A percentile compares a stretch with the other conserved stretches of the same genome.
Evolutionary conservation across 2,797 vertebrate genomes (phyloP).

Genomic region (Tarsius wallacei): DNA sequence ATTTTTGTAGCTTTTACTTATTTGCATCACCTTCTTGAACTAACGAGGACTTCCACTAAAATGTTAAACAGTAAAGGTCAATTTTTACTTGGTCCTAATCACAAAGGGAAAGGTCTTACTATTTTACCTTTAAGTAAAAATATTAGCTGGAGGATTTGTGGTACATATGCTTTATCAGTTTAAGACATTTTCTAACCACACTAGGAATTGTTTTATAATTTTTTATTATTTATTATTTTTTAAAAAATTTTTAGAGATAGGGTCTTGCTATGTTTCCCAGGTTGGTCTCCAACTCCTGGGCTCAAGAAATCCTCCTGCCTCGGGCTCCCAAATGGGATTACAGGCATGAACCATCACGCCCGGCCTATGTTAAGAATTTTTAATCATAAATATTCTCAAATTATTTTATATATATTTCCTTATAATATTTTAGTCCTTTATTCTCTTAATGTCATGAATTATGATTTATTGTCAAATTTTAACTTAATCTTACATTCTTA

Average conservation of each 20-base stretch:
- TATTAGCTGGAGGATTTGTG: not conserved
- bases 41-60: not conserved
- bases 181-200: no score
- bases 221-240: no score
- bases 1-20: not conserved
- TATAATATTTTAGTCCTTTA: slow-evolving; percentile 10
- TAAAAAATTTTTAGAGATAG: no score
- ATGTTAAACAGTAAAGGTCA: not conserved
- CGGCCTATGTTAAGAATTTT: not conserved
- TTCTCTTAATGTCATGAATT: not conserved
- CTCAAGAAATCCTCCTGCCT: no score
- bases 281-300: no score
- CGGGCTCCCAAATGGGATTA: no score
- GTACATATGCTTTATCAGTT: not conserved
- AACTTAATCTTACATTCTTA: not conserved
- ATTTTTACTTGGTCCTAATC: not conserved
- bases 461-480: not conserved
- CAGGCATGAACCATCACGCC: no score
- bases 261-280: no score
- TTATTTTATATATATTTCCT: not conserved
- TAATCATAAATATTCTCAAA: slow-evolving; percentile 18
- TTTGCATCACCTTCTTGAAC: not conserved
- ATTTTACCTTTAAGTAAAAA: slow-evolving; percentile 17
- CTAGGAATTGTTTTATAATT: no score
- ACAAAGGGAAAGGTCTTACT: not conserved